Base-by-base conservation (phyloP, 2,113 vertebrate species). In the Grammomys surdaster region DNA sequence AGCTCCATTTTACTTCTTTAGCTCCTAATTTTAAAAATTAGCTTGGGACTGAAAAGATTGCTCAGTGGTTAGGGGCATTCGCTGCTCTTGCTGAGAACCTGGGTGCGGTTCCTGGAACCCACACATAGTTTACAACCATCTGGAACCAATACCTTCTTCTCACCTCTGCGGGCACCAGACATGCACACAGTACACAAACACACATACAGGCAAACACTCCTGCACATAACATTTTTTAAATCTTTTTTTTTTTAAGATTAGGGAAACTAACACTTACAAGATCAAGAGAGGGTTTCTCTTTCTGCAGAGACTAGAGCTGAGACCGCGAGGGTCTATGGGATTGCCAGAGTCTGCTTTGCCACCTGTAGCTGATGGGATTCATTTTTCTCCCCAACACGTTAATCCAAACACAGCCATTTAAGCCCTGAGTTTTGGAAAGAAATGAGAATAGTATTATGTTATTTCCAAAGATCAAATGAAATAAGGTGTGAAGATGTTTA, bases 401-500 rank as follows among this genome's bases (percentile, higher is more conserved):
- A 43, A 88, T n/a, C 17, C 76, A 51, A 51, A 94, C 80, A 80
- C n/a, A 22, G 5, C 84, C 58, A 80, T 54, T 90, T 60, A 93
- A 93, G 72, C 63, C 60, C 78, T 70, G 60, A 22, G 36, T 60
- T 91, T 76, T 94, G 12, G n/a, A 46, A 51, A 76, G 28, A 17
- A 92, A 81, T 76, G 51, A 81, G 31, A 36, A 81, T n/a, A 84
- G 26, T 16, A 5, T 56, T 76, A 16, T 56, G 36, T 58, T 88
- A 92, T 80, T 72, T 88, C 70, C 7, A 60, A 81, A 95, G 28
- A 14, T 89, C 43, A 89, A 76, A 67, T 88, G 60, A 95, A 90
- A 60, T 70, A 56, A 73, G 48, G 73, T 5, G 60, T 2, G 2
- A 26, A 46, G 28, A 20, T 17, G 4, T 56, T 77, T 91, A 84